These are phyloP conservation scores for Jacana jacana DNA, from an alignment of 2,113 vertebrate genomes.

Conservation along the genomic window DNA sequence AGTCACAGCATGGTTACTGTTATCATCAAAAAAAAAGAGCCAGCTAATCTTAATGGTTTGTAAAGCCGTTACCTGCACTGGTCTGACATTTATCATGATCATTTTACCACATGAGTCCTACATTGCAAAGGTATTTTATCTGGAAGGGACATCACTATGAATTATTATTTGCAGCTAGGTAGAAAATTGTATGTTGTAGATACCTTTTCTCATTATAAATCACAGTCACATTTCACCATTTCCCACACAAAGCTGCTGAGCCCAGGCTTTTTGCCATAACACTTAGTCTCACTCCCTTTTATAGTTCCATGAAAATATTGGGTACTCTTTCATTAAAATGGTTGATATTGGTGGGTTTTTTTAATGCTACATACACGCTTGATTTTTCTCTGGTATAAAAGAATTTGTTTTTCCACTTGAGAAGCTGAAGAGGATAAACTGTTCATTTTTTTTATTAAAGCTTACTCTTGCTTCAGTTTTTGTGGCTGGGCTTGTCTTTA, in stretches of 20 bases:
- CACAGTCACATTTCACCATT: conserved; percentile 93
- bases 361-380: conserved; percentile 14
- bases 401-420: conserved; percentile 49
- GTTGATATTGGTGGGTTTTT: conserved; percentile 61
- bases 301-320: conserved; percentile 75
- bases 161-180: conserved; percentile 99
- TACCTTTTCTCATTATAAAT: conserved; percentile 96
- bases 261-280: conserved; percentile 76
- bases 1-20: conserved; percentile 82
- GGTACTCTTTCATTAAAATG: conserved; percentile 74
- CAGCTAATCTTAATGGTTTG: conserved; percentile 95
- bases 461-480: conserved; percentile 49
- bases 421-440: conserved; percentile 63
- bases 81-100: conserved; percentile 96
- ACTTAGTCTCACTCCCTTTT: conserved; percentile 62
- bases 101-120: conserved; percentile 87
- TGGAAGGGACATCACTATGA: conserved; percentile 95
- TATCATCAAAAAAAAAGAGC: conserved; percentile 82
- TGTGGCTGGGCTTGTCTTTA: conserved; percentile 61
- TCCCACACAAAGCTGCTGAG: conserved; percentile 94
- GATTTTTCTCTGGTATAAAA: conserved; percentile 39
- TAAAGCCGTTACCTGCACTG: conserved; percentile 98
- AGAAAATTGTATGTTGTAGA: conserved; percentile 99
- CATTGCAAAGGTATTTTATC: conserved; percentile 93
- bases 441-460: conserved; percentile 54